A percentile compares a stretch with the other conserved stretches of the same genome.
Conservation (phyloP, 1,140 invertebrate genomes). For the Papilio machaon region DNA sequence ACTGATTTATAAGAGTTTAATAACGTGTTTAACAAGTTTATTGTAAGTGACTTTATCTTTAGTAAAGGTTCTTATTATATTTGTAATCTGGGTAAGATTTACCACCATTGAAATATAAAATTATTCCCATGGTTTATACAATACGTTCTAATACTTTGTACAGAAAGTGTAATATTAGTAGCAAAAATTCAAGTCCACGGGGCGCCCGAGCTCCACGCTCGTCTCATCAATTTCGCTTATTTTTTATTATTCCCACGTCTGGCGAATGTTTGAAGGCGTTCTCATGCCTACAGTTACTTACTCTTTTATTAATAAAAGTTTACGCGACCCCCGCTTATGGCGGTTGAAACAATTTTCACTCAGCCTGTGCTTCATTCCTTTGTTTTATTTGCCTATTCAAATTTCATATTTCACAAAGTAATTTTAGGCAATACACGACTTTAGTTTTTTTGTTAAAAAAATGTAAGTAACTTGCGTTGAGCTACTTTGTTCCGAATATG, state of each 20-base stretch:
- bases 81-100: neutral
- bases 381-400: slow-evolving; percentile 30
- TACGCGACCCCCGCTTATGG: slow-evolving; percentile 43
- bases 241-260: slow-evolving; percentile 61
- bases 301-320: slow-evolving; percentile 69
- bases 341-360: slow-evolving; percentile 42
- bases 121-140: neutral
- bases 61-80: neutral
- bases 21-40: neutral
- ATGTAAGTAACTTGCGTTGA: neutral
- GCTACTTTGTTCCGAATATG: neutral
- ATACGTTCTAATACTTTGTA: slow-evolving; percentile 15
- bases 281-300: slow-evolving; percentile 53
- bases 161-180: slow-evolving; percentile 42
- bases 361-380: slow-evolving; percentile 19
- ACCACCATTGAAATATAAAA: slow-evolving; percentile 5
- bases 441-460: neutral
- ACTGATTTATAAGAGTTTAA: neutral
- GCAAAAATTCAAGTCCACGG: slow-evolving; percentile 47
- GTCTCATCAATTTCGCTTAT: slow-evolving; percentile 65
- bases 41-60: neutral
- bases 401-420: slow-evolving; percentile 10
- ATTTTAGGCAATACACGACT: neutral
- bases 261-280: slow-evolving; percentile 56
- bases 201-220: slow-evolving; percentile 47